phyloP scores from a whole-genome alignment of 1,140 invertebrate species.

The Pseudachorutes palmiensis region DNA sequence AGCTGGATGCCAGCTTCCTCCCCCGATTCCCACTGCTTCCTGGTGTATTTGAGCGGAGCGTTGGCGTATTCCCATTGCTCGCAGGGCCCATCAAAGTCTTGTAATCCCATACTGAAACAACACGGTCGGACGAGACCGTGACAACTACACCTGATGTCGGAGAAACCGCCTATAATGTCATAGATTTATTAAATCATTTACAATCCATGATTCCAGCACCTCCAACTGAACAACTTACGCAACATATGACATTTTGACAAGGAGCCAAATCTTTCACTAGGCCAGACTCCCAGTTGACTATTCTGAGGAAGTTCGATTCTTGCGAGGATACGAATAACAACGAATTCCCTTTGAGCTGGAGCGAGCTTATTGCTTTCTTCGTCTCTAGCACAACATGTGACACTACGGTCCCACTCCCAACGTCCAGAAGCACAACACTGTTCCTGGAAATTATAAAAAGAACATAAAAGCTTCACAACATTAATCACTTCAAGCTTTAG shows the following conservation, averaged over 20 bases:
- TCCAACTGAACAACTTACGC: slow-evolving; percentile 20
- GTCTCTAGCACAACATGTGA: slow-evolving; percentile 36
- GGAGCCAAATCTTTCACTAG: slow-evolving; percentile 34
- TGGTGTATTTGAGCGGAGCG: slow-evolving; percentile 22
- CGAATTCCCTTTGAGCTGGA: slow-evolving; percentile 37
- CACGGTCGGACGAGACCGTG: slow-evolving; percentile 36
- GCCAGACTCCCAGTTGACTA: slow-evolving; percentile 38
- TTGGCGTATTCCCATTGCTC: slow-evolving; percentile 29
- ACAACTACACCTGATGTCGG: slow-evolving; percentile 32
- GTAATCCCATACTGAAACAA: slow-evolving; percentile 37
- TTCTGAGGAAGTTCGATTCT: slow-evolving; percentile 35
- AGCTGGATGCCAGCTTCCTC: slow-evolving; percentile 37
- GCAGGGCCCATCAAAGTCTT: slow-evolving; percentile 24
- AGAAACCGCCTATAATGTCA: slow-evolving; percentile 33
- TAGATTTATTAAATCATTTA: not conserved
- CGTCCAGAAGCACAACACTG: slow-evolving; percentile 35
- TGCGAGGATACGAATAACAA: slow-evolving; percentile 36
- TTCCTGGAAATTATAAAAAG: slow-evolving; percentile 28
- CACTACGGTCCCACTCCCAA: slow-evolving; percentile 36
- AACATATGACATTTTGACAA: slow-evolving; percentile 38
- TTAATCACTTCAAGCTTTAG: not conserved
- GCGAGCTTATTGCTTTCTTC: slow-evolving; percentile 30
- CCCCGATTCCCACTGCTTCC: slow-evolving; percentile 27
- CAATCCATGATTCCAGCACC: not conserved
- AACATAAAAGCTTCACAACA: not conserved